Conservation (phyloP, 92 coral and sea anemone genomes). For the Umimayanthus kanabou region DNA sequence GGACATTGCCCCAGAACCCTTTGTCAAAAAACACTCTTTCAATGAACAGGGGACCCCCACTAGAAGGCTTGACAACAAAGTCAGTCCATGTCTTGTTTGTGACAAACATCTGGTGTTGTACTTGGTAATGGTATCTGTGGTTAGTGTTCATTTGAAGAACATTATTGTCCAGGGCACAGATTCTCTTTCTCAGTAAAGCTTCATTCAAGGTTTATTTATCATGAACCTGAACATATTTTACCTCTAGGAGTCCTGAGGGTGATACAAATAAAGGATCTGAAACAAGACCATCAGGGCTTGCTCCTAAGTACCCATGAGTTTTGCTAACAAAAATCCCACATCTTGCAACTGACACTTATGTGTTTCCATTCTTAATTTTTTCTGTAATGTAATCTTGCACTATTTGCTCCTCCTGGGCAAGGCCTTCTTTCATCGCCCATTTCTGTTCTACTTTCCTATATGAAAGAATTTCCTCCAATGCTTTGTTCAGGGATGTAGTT, state of each 20-base stretch:
- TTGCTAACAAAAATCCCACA: conserved; percentile 52
- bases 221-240: conserved; percentile 3
- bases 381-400: conserved; percentile 24
- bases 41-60: conserved; percentile 40
- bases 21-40: conserved; percentile 40
- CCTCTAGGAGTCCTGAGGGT: conserved; percentile 24
- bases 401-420: conserved; percentile 26
- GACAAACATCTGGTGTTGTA: conserved; percentile 66
- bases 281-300: conserved; percentile 57
- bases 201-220: conserved; percentile 42
- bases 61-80: conserved; percentile 57
- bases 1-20: conserved; percentile 16
- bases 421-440: conserved; percentile 45
- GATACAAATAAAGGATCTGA: conserved; percentile 16
- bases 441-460: conserved; percentile 9
- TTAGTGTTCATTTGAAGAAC: conserved; percentile 42
- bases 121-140: conserved; percentile 54
- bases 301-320: conserved; percentile 45
- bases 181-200: conserved; percentile 56
- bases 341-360: conserved; percentile 30
- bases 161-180: conserved; percentile 36
- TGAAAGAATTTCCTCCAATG: conserved; percentile 35
- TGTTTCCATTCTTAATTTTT: conserved; percentile 25
- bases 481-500: conserved; percentile 54
- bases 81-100: conserved; percentile 55